Conservation (phyloP, 2,113 vertebrate genomes). For the Callithrix jacchus region DNA sequence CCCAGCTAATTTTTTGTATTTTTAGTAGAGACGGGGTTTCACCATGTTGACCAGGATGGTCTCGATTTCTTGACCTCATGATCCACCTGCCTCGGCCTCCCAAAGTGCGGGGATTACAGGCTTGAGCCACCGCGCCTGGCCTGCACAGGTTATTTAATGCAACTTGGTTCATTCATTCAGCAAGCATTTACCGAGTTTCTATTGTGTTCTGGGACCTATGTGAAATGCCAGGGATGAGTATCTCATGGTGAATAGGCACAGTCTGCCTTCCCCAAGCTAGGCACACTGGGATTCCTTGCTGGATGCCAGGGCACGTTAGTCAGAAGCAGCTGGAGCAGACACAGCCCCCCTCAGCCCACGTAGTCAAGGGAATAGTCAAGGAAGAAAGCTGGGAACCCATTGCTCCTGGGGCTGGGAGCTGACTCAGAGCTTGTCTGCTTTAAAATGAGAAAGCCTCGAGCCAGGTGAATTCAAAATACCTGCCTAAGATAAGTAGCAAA, state of each 20-base stretch:
- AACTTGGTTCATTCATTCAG: not conserved
- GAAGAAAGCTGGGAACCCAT: not conserved
- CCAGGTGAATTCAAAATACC: slow-evolving; percentile 48
- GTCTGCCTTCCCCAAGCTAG: not conserved
- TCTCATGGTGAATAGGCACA: fast-evolving
- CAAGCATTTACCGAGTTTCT: not conserved
- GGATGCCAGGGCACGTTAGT: not conserved
- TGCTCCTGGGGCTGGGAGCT: not conserved
- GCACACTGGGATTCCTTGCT: not conserved
- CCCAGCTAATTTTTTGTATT: too few species aligned
- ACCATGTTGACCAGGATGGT: too few species aligned
- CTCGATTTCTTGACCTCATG: too few species aligned
- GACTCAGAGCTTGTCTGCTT: not conserved
- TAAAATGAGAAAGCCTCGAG: not conserved
- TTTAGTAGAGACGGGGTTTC: too few species aligned
- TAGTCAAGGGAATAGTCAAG: not conserved
- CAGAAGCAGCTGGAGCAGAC: not conserved
- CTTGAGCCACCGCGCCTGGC: too few species aligned
- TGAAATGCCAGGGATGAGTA: not conserved
- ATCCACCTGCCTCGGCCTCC: too few species aligned
- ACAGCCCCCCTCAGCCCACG: not conserved
- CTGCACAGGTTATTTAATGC: not conserved
- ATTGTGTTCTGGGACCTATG: not conserved
- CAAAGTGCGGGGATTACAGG: too few species aligned
- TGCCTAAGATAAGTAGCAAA: slow-evolving; percentile 34